A percentile compares a stretch with the other conserved stretches of the same genome.
Evolutionary conservation across 2,797 vertebrate genomes (phyloP).

Genomic region (Peromyscus nudipes): DNA sequence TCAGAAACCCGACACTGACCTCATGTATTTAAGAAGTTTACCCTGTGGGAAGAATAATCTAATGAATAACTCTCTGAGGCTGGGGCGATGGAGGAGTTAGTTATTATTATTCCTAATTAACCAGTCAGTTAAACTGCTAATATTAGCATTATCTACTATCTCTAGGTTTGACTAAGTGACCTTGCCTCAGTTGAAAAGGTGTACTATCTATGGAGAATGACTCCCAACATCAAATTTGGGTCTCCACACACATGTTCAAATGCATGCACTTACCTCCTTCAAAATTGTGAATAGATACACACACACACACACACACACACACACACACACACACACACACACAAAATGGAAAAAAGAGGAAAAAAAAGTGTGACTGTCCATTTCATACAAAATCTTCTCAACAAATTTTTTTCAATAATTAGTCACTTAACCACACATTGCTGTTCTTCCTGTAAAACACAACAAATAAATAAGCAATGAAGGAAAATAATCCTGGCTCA

Average conservation of each 20-base stretch:
- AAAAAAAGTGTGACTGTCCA: background rate
- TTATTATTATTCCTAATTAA: background rate
- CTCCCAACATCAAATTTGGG: background rate
- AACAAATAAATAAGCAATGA: conserved; percentile 68
- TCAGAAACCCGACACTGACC: background rate
- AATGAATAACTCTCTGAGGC: too few species aligned
- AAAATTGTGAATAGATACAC: background rate
- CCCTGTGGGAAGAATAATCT: background rate
- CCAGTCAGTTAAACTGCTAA: background rate
- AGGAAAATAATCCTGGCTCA: conserved; percentile 64
- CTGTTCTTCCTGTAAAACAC: conserved; percentile 52
- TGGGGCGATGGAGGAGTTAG: background rate
- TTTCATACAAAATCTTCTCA: conserved; percentile 8
- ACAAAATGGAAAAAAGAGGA: background rate
- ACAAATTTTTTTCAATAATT: conserved; percentile 15
- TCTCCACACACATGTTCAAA: background rate
- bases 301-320: background rate
- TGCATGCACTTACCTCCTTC: background rate
- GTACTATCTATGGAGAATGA: background rate
- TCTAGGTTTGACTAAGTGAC: background rate
- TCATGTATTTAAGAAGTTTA: background rate
- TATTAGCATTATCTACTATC: background rate
- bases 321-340: background rate
- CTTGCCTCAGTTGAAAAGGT: background rate
- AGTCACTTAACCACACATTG: background rate